Conservation (phyloP, 2,113 vertebrate genomes). For the Eleginops maclovinus region DNA sequence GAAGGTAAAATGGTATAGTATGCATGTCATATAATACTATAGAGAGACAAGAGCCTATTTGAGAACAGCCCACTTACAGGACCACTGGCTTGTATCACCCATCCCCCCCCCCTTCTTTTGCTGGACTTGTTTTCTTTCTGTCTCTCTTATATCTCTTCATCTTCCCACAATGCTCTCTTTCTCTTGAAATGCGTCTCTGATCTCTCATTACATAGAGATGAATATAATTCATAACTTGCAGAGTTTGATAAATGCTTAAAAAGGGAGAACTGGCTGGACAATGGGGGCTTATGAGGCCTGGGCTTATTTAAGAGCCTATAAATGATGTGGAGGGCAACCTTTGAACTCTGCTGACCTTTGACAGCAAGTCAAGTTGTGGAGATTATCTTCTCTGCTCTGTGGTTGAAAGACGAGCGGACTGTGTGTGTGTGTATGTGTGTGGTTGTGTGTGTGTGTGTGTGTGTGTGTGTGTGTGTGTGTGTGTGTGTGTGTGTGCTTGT, state of each 20-base stretch:
- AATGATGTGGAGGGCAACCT: slow-evolving; percentile 92
- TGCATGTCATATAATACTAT: background rate
- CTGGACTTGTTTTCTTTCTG: background rate
- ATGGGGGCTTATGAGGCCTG: slow-evolving; percentile 83
- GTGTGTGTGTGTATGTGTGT: background rate
- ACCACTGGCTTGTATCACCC: background rate
- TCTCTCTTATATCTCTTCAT: slow-evolving; percentile 13
- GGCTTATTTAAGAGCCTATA: slow-evolving; percentile 93
- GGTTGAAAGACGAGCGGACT: slow-evolving; percentile 71
- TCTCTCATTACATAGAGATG: background rate
- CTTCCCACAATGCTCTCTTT: slow-evolving; percentile 26
- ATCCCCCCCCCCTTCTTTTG: background rate
- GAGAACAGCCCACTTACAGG: background rate
- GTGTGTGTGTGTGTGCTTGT: background rate
- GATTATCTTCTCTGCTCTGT: slow-evolving; percentile 88
- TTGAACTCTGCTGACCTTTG: slow-evolving; percentile 92
- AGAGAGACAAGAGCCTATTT: background rate
- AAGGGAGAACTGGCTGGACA: slow-evolving; percentile 83
- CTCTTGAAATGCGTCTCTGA: background rate
- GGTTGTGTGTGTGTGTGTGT: background rate
- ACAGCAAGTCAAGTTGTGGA: slow-evolving; percentile 88
- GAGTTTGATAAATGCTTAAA: slow-evolving; percentile 85
- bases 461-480: background rate
- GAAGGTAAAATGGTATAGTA: background rate
- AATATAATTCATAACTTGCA: slow-evolving; percentile 54